Percentiles rank a stretch among this genome's conserved stretches.
Conservation (phyloP, 2,888 invertebrate genomes). For the Ptychoptera contaminata region DNA sequence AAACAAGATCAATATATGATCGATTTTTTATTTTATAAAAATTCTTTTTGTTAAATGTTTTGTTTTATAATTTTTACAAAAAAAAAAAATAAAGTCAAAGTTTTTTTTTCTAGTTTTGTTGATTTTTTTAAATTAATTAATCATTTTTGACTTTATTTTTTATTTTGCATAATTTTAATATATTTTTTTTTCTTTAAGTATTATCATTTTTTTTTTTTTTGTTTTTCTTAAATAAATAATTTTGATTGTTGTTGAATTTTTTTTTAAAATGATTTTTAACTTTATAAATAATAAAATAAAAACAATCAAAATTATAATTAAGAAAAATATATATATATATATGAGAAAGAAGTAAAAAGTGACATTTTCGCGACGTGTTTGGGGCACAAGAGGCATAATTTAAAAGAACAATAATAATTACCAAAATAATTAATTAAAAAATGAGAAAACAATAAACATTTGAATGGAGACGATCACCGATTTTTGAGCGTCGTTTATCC, state of each 20-base stretch:
- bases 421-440: conserved; percentile 4
- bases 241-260: not conserved
- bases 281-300: not conserved
- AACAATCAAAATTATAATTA: too few relatives aligned
- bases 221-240: not conserved
- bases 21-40: too few relatives aligned
- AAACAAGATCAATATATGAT: too few relatives aligned
- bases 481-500: conserved; percentile 37
- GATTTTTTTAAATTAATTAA: too few relatives aligned
- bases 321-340: too few relatives aligned
- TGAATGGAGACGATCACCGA: conserved; percentile 21
- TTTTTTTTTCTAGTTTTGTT: too few relatives aligned
- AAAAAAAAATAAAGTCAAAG: too few relatives aligned
- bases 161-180: too few relatives aligned
- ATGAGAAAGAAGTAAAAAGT: conserved; percentile 11
- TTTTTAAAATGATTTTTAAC: not conserved
- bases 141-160: too few relatives aligned
- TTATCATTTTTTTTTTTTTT: not conserved
- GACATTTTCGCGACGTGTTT: conserved; percentile 26
- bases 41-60: too few relatives aligned
- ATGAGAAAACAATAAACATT: not conserved
- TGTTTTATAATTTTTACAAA: too few relatives aligned
- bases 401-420: too few relatives aligned
- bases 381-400: conserved; percentile 21
- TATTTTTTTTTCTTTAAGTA: not conserved